Conservation (phyloP, 2,113 vertebrate species). For the Lycaon pictus region DNA sequence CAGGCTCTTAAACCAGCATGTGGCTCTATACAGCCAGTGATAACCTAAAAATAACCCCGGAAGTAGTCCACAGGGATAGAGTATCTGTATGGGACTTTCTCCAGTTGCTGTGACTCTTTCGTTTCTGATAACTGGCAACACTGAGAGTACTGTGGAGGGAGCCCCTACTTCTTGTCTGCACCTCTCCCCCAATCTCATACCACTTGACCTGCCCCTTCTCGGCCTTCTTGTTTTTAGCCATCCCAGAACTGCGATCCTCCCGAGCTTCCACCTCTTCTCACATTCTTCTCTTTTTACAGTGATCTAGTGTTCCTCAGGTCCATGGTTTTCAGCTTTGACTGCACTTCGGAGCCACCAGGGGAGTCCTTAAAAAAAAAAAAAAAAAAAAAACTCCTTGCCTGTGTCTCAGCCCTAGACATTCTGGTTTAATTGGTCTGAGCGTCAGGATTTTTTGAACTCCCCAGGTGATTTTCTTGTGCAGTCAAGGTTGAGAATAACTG, state of each 20-base stretch:
- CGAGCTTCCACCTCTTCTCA: background rate
- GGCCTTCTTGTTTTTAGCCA: background rate
- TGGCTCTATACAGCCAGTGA: background rate
- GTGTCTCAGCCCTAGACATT: background rate
- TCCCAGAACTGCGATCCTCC: background rate
- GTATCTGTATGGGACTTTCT: background rate
- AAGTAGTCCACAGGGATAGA: background rate
- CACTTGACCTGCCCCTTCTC: background rate
- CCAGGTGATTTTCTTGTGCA: background rate
- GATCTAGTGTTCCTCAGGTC: background rate
- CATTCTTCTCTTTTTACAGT: background rate
- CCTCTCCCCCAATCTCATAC: background rate
- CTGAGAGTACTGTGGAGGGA: background rate
- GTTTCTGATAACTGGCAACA: background rate
- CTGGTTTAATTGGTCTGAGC: background rate
- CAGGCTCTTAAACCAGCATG: background rate
- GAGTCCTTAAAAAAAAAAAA: background rate
- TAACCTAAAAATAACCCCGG: background rate
- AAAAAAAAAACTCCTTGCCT: background rate
- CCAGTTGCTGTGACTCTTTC: background rate
- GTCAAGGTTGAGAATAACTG: background rate
- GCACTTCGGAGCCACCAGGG: background rate
- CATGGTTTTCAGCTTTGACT: background rate
- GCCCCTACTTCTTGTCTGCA: background rate
- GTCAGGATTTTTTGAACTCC: background rate